Conservation (phyloP, 2,888 invertebrate genomes). For the Anorthoa munda region DNA sequence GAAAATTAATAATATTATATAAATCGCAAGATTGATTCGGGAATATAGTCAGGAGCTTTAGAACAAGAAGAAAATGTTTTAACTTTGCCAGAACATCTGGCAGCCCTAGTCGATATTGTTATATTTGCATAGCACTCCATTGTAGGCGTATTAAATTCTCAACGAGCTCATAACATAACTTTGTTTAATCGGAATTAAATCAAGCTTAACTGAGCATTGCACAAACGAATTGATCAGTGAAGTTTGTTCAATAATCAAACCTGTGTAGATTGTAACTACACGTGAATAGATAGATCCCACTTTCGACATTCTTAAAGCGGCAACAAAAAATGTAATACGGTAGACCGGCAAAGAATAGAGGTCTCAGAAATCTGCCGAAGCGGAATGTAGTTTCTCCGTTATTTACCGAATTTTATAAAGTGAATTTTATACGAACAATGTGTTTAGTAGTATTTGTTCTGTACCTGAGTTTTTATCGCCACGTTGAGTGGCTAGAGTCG, state of each 20-base stretch:
- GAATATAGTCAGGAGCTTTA: constrained; percentile 10
- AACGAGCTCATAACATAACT: constrained; percentile 31
- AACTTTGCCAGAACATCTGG: constrained; percentile 18
- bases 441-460: constrained; percentile 70
- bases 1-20: constrained; percentile 29
- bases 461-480: constrained; percentile 76
- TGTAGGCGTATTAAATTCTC: constrained; percentile 37
- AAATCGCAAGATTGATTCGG: constrained; percentile 26
- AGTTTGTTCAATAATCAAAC: constrained; percentile 25
- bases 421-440: constrained; percentile 67
- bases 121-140: constrained; percentile 32
- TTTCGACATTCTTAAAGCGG: not conserved
- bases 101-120: constrained; percentile 23
- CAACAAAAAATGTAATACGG: constrained; percentile 3
- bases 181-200: constrained; percentile 55
- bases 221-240: constrained; percentile 32
- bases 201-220: constrained; percentile 35
- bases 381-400: constrained; percentile 64
- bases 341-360: constrained; percentile 12
- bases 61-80: constrained; percentile 9
- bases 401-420: constrained; percentile 72
- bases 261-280: constrained; percentile 11
- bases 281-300: constrained; percentile 1
- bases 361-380: constrained; percentile 26
- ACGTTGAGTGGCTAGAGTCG: constrained; percentile 38